Evolutionary conservation across 1,140 invertebrate species (phyloP), one percentile per base, ranked within the genome.

Genomic region (Araneus ventricosus): DNA sequence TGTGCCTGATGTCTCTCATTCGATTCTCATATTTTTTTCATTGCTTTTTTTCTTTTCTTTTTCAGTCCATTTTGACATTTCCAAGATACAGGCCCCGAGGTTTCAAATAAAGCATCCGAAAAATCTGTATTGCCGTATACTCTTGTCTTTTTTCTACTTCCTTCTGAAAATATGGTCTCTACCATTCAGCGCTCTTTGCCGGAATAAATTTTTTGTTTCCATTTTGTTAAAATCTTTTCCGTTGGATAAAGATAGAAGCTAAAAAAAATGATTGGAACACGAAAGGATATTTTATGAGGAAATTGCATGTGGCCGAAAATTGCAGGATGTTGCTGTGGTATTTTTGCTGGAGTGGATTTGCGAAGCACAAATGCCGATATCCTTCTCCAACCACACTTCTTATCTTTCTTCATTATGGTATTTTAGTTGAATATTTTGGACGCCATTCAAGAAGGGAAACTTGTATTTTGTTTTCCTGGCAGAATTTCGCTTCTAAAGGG

Each of bases 351-450:
- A 2, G 1, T 67, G n/a, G 63, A 8, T 14, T 67, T 67, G n/a
- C 27, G 63, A 67, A 67, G n/a, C 45, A 10, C 24, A 67, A 67
- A 27, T 67, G 63, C 27, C 63, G 27, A 67, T 67, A 67, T 67
- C 27, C 63, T 67, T 67, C 14, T 3, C 63, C 27, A 67, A 67
- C 27, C 27, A 67, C 10, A 30, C n/a, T 67, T 67, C 24, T n/a
- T 52, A 17, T 52, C n/a, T n/a, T 22, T 4, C 6, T 63, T 63
- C 8, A 63, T 63, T 63, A 63, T 63, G 7, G 24, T 67, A 67
- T 30, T 67, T 67, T 67, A 27, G 63, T n/a, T 67, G n/a, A 52
- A 67, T 67, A 67, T 27, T 67, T 67, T 67, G 63, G 63, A n/a
- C 14, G 8, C 7, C n/a, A 30, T 67, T 67, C 63, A 67, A 67